Evolutionary conservation across 2,888 invertebrate genomes (phyloP).

Genomic region (Synanthedon vespiformis): DNA sequence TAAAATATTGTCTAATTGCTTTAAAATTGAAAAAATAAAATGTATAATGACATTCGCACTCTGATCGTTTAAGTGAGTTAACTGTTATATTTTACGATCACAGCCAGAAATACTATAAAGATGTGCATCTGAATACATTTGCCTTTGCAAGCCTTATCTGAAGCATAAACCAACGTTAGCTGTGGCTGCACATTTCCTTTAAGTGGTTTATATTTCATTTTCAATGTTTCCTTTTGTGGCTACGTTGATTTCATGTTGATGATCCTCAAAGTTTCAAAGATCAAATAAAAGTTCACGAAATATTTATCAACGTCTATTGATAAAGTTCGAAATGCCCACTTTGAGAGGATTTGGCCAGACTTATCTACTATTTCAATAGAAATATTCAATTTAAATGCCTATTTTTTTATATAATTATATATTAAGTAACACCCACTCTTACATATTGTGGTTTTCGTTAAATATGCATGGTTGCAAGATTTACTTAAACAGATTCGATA

Average conservation of each 20-base stretch:
- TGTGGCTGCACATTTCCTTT: constrained; percentile 44
- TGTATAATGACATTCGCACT: not conserved
- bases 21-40: not conserved
- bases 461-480: too few species aligned
- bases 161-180: constrained; percentile 57
- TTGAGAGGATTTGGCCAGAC: too few species aligned
- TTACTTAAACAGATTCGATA: too few species aligned
- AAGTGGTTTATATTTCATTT: constrained; percentile 37
- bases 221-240: constrained; percentile 33
- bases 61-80: not conserved
- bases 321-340: too few species aligned
- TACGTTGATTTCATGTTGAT: constrained; percentile 9
- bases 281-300: not conserved
- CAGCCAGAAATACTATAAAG: constrained; percentile 20
- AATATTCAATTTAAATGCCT: too few species aligned
- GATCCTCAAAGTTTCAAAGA: constrained; percentile 3
- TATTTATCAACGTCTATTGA: too few species aligned
- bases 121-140: constrained; percentile 47
- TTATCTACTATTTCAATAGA: too few species aligned
- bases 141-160: constrained; percentile 41
- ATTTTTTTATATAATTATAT: too few species aligned
- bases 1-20: not conserved
- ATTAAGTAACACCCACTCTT: too few species aligned
- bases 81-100: not conserved
- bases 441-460: too few species aligned